A percentile compares a stretch with the other conserved stretches of the same genome.
phyloP scores from a whole-genome alignment of 2,888 invertebrate genomes.

The Pheosia tremula region DNA sequence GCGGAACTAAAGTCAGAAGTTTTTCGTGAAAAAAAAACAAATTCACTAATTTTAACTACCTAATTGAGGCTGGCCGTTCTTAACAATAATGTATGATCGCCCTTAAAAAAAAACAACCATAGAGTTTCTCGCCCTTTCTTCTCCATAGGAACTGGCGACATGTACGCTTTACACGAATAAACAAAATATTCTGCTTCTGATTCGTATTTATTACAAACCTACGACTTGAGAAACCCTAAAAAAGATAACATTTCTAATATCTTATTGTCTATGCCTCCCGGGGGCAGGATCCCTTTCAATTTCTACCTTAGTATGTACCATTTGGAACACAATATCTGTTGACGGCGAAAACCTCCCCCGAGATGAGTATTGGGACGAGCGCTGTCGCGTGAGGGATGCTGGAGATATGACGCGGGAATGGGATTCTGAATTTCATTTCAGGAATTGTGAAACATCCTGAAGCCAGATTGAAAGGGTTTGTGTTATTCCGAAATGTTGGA shows the following conservation, averaged over 20 bases:
- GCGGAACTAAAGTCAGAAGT: conserved; percentile 11
- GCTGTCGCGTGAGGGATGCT: conserved; percentile 12
- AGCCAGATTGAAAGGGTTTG: too few species aligned
- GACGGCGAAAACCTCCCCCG: conserved; percentile 35
- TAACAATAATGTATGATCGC: too few species aligned
- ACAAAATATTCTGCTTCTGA: not conserved
- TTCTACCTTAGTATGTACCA: conserved; percentile 25
- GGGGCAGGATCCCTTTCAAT: conserved; percentile 40
- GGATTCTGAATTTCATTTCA: conserved; percentile 6
- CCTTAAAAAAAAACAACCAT: too few species aligned
- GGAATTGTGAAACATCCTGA: too few species aligned
- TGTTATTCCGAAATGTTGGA: too few species aligned
- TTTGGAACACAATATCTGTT: conserved; percentile 40
- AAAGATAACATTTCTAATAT: conserved; percentile 23
- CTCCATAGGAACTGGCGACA: too few species aligned
- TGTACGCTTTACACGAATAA: too few species aligned
- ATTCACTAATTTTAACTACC: too few species aligned
- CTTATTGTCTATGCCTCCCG: conserved; percentile 27
- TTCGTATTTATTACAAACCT: not conserved
- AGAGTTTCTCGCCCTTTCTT: too few species aligned
- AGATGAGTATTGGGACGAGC: conserved; percentile 27
- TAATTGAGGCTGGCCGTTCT: too few species aligned
- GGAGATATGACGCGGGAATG: conserved; percentile 7
- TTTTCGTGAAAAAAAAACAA: too few species aligned
- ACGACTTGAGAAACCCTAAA: not conserved